Conservation (phyloP, 2,888 invertebrate species). For the Anorthoa munda region DNA sequence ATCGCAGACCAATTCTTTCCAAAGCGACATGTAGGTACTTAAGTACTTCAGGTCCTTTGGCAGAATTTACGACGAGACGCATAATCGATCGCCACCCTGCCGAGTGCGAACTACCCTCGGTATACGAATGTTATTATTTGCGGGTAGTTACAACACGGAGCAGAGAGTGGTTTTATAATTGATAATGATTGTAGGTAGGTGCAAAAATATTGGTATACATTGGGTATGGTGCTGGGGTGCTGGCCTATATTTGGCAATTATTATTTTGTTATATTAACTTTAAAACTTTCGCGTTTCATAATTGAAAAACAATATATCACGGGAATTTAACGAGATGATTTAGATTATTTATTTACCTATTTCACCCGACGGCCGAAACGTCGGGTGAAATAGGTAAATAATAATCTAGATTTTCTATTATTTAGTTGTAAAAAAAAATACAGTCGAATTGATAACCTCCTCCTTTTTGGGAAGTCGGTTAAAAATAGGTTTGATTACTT, state of each 20-base stretch:
- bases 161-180: slow-evolving; percentile 57
- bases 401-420: too few relatives aligned
- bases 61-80: slow-evolving; percentile 50
- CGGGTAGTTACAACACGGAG: slow-evolving; percentile 21
- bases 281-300: too few relatives aligned
- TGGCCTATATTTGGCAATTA: not conserved
- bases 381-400: too few relatives aligned
- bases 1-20: slow-evolving; percentile 19
- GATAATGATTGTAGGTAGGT: slow-evolving; percentile 38
- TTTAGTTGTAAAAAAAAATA: too few relatives aligned
- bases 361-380: too few relatives aligned
- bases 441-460: too few relatives aligned
- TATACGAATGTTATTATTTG: slow-evolving; percentile 44
- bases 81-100: slow-evolving; percentile 56
- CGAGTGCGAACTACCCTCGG: slow-evolving; percentile 46
- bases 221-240: slow-evolving; percentile 1
- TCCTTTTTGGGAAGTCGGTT: too few relatives aligned
- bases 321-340: too few relatives aligned
- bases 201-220: not conserved
- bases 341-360: too few relatives aligned
- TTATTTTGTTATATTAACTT: not conserved
- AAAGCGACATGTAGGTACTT: slow-evolving; percentile 26
- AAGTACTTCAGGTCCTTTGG: slow-evolving; percentile 25
- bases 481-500: not conserved
- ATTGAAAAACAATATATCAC: too few relatives aligned